phyloP scores from a whole-genome alignment of 1,140 invertebrate species.

The Caenorhabditis tropicalis region DNA sequence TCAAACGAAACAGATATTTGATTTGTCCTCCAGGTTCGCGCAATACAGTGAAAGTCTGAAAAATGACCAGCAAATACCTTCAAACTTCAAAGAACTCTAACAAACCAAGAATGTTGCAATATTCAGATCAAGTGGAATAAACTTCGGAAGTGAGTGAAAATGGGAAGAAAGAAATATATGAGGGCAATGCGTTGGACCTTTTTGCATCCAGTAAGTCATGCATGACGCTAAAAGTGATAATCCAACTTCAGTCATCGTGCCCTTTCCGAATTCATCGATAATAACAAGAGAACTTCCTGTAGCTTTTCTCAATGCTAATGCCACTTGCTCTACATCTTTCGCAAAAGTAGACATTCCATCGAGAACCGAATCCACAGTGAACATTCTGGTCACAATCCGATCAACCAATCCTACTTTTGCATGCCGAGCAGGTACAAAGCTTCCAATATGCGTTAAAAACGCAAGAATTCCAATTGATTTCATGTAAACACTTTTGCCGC shows the following conservation, averaged over 20 bases:
- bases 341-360: conserved; percentile 84
- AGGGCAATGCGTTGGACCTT: conserved; percentile 61
- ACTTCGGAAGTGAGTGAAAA: conserved; percentile 65
- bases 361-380: conserved; percentile 80
- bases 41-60: conserved; percentile 1
- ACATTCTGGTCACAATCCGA: conserved; percentile 81
- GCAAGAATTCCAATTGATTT: conserved; percentile 82
- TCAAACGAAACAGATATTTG: neutral
- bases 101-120: neutral
- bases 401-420: conserved; percentile 80
- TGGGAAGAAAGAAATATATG: conserved; percentile 66
- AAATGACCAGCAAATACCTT: neutral
- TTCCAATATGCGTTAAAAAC: conserved; percentile 86
- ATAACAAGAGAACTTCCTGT: conserved; percentile 80
- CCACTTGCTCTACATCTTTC: conserved; percentile 84
- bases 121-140: neutral
- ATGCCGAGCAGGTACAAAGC: conserved; percentile 83
- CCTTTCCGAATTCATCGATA: conserved; percentile 90
- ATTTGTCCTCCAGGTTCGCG: neutral
- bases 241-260: conserved; percentile 78
- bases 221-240: conserved; percentile 63
- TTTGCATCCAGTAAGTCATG: conserved; percentile 69
- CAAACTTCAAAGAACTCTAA: too few species aligned
- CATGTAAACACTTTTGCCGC: conserved; percentile 89
- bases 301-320: conserved; percentile 78